Evolutionary conservation across 2,797 vertebrate genomes (phyloP).

Genomic region (Yasuhikotakia modesta): DNA sequence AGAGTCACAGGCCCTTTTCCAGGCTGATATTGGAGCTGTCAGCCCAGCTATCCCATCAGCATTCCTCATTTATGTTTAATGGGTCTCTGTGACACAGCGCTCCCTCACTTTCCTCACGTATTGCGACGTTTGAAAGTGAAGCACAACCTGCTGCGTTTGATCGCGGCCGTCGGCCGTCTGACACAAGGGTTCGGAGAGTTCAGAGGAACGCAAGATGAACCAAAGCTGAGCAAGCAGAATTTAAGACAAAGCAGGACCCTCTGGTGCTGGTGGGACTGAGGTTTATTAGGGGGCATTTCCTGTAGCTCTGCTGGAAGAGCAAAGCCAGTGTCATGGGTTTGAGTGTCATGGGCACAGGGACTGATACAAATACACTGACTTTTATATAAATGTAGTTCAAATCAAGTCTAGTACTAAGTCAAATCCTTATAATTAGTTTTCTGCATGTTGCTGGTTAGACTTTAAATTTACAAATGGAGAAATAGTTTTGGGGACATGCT

Average conservation of each 20-base stretch:
- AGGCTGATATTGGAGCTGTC: constrained; percentile 42
- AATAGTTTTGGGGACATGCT: no score
- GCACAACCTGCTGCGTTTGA: constrained; percentile 58
- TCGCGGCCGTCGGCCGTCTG: constrained; percentile 50
- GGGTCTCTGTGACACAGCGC: constrained; percentile 57
- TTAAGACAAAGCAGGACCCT: background rate
- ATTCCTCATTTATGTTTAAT: constrained; percentile 74
- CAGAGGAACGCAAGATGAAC: constrained; percentile 26
- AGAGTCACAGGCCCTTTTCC: background rate
- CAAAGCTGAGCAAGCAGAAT: constrained; percentile 45
- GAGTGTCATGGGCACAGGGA: background rate
- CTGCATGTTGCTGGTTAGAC: no score
- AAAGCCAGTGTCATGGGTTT: background rate
- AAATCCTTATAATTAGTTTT: no score
- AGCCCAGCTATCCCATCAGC: constrained; percentile 66
- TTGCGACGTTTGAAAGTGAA: constrained; percentile 62
- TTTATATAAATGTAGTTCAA: background rate
- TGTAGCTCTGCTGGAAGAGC: background rate
- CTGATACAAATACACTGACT: background rate
- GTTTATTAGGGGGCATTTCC: background rate
- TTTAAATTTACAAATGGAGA: no score
- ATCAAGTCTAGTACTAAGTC: background rate
- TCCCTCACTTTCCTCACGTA: constrained; percentile 64
- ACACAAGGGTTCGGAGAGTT: constrained; percentile 22
- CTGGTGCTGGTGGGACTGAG: background rate